Evolutionary conservation across 2,888 invertebrate species (phyloP).

Genomic region (Cryptocephalus moraei): DNA sequence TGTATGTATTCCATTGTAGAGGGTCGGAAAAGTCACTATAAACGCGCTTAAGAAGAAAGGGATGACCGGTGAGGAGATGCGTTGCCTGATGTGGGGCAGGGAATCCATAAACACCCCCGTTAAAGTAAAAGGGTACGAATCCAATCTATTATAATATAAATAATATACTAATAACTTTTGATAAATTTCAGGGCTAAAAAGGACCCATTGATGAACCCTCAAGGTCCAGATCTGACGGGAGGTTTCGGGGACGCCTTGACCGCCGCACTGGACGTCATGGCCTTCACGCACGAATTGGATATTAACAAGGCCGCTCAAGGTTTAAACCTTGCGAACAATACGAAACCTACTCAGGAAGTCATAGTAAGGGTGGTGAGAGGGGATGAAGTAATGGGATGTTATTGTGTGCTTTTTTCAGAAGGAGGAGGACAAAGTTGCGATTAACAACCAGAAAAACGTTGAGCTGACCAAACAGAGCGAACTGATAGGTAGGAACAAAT

Average conservation of each 20-base stretch:
- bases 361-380: too few species aligned
- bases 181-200: constrained; percentile 32
- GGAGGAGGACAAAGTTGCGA: constrained; percentile 16
- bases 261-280: constrained; percentile 73
- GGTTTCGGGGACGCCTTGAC: constrained; percentile 55
- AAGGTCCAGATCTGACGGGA: constrained; percentile 38
- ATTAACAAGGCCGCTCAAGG: constrained; percentile 26
- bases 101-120: constrained; percentile 81
- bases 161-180: neutral
- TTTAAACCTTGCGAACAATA: constrained; percentile 25
- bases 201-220: constrained; percentile 36
- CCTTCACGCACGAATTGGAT: constrained; percentile 60
- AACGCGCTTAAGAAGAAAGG: constrained; percentile 70
- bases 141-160: neutral
- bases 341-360: constrained; percentile 6
- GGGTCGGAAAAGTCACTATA: constrained; percentile 81
- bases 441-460: constrained; percentile 20
- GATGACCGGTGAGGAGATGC: constrained; percentile 77
- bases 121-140: constrained; percentile 49
- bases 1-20: constrained; percentile 36
- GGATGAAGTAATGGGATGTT: too few species aligned
- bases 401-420: constrained; percentile 8
- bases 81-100: constrained; percentile 84
- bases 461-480: constrained; percentile 6
- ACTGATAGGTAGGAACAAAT: too few species aligned